Conservation (phyloP, 2,113 vertebrate species). For the Carassius carassius region DNA sequence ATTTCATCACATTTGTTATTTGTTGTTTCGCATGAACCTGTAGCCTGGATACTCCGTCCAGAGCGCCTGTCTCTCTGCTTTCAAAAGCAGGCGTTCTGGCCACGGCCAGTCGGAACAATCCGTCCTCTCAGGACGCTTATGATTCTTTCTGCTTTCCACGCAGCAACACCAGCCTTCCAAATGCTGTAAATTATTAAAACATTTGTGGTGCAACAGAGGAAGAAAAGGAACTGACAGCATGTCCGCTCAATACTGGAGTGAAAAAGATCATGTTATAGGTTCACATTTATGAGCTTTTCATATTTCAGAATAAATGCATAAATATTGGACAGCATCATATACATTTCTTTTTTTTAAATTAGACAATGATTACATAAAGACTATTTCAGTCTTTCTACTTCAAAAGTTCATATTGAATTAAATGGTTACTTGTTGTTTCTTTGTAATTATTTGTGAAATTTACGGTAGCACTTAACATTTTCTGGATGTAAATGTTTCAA, state of each 20-base stretch:
- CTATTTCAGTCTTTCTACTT: too few species aligned
- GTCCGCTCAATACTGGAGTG: neutral
- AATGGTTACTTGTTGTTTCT: too few species aligned
- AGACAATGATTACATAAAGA: neutral
- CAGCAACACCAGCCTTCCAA: conserved; percentile 6
- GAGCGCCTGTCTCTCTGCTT: neutral
- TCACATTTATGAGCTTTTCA: neutral
- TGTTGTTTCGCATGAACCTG: conserved; percentile 21
- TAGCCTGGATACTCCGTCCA: conserved; percentile 1
- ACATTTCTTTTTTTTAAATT: neutral
- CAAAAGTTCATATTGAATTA: too few species aligned
- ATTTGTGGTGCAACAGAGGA: neutral
- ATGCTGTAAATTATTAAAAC: conserved; percentile 10
- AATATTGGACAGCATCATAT: neutral
- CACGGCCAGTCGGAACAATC: neutral
- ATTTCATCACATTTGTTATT: conserved; percentile 8
- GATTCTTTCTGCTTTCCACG: conserved; percentile 12
- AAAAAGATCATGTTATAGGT: neutral
- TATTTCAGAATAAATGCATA: neutral
- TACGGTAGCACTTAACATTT: neutral
- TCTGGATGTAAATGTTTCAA: neutral
- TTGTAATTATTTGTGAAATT: too few species aligned
- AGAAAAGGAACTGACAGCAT: conserved; percentile 10
- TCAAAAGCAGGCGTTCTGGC: conserved; percentile 20
- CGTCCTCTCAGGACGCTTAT: neutral